Evolutionary conservation across 2,888 invertebrate genomes (phyloP), one percentile per base, ranked within the genome.

Genomic region (Netelia melanura): DNA sequence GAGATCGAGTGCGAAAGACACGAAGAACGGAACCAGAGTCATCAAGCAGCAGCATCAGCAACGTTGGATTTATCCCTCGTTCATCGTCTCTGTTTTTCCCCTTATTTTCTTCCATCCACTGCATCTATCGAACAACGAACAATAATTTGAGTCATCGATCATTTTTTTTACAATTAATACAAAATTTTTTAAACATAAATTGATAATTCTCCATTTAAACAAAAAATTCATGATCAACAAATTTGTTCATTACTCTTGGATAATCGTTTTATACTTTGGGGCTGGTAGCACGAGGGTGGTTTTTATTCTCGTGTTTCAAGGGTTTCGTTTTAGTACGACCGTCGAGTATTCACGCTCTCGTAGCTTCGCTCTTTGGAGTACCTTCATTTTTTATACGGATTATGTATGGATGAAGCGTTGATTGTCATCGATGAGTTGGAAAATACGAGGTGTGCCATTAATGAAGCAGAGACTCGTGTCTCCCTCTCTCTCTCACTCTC

Each of bases 11-110:
- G 43, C 25, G 76, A 74, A 58, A 80, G 72, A 56, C 64, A 67
- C 21, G 72, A 44, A 44, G 64, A 72, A 71, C 43, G 65, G 72
- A 74, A 72, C 65, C 44, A 21, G 65, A 72, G 48, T 72, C 72
- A 65, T 56, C 65, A 48, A 38, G 65, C 65, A 52, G 14, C 52
- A 65, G 43, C 72, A 62, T 43, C 65, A 58, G 17, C 44, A 67
- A 58, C 80, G n/a, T 71, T 68, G 74, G 75, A 84, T 84, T 86
- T 81, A 81, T 78, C 85, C 78, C 25, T 79, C 70, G 67, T 48
- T 74, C 68, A 11, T 65, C 25, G 56, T 10, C 38, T 75, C 56
- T 65, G 21, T 38, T 14, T 54, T 56, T 10, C 17, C 11, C 74
- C 81, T 83, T 81, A 64, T 61, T 58, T 64, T 64, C 70, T 58